Evolutionary conservation across 2,888 invertebrate species (phyloP).

Genomic region (Alloscopus bannaensis): DNA sequence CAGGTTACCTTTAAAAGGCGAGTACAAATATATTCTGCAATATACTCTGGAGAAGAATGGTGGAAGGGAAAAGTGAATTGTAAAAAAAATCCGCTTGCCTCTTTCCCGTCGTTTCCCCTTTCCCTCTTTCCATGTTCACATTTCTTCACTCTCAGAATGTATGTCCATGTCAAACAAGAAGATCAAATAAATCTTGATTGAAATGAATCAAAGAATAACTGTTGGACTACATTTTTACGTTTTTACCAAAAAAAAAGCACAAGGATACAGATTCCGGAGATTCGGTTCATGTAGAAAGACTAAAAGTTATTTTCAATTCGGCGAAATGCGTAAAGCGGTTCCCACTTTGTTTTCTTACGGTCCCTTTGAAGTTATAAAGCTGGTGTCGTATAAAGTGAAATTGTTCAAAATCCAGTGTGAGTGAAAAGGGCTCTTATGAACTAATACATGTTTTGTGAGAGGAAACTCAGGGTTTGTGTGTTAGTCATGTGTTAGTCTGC

Average conservation of each 20-base stretch:
- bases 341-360: conserved; percentile 12
- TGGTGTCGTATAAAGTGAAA: no score
- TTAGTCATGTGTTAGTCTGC: no score
- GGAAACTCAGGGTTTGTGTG: no score
- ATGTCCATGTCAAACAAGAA: conserved; percentile 37
- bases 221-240: conserved; percentile 25
- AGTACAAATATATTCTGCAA: neutral
- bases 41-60: neutral
- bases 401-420: no score
- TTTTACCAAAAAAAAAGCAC: conserved; percentile 12
- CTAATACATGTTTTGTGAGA: no score
- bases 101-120: conserved; percentile 18
- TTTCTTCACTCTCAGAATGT: conserved; percentile 31
- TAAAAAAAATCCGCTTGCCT: conserved; percentile 9
- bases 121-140: conserved; percentile 16
- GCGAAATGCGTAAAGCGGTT: no score
- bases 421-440: no score
- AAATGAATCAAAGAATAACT: conserved; percentile 38
- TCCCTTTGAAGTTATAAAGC: neutral
- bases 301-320: conserved; percentile 23
- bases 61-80: conserved; percentile 26
- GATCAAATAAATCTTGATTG: conserved; percentile 42
- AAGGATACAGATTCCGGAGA: conserved; percentile 6
- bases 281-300: conserved; percentile 29
- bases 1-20: neutral